A percentile compares a stretch with the other conserved stretches of the same genome.
Evolutionary conservation across 2,113 vertebrate genomes (phyloP).

Genomic region (Ciconia maguari): DNA sequence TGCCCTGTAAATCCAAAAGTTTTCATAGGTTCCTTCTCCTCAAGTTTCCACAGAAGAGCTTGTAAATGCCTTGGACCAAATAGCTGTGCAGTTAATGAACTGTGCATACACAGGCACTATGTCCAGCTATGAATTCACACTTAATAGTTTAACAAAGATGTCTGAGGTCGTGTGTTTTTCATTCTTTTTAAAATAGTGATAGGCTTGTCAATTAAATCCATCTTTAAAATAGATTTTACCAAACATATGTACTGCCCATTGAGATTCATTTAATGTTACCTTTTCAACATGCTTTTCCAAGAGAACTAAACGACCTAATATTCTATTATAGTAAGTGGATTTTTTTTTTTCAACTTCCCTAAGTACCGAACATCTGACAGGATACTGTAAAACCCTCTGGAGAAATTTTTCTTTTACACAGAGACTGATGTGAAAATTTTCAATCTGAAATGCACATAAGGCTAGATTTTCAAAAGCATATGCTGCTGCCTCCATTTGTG

Average conservation of each 20-base stretch:
- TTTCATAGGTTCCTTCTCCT: not conserved
- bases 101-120: not conserved
- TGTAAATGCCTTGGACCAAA: constrained; percentile 37
- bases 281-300: constrained; percentile 17
- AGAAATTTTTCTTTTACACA: not conserved
- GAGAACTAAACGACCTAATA: not conserved
- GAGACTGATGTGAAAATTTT: not conserved
- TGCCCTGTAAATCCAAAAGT: not conserved
- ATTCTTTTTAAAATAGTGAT: not conserved
- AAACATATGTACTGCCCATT: not conserved
- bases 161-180: constrained; percentile 3
- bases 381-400: not conserved
- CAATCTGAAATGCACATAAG: not conserved
- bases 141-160: constrained; percentile 31
- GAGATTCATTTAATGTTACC: not conserved
- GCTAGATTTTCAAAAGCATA: not conserved
- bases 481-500: not conserved
- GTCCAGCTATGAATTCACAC: constrained; percentile 36
- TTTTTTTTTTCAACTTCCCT: not conserved
- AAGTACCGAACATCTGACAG: not conserved
- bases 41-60: not conserved
- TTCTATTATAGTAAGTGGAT: not conserved
- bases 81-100: constrained; percentile 49
- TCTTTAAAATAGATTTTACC: constrained; percentile 30
- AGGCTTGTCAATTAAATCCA: constrained; percentile 41